Evolutionary conservation across 2,113 vertebrate species (phyloP).

Genomic region (Triplophysa tibetana): DNA sequence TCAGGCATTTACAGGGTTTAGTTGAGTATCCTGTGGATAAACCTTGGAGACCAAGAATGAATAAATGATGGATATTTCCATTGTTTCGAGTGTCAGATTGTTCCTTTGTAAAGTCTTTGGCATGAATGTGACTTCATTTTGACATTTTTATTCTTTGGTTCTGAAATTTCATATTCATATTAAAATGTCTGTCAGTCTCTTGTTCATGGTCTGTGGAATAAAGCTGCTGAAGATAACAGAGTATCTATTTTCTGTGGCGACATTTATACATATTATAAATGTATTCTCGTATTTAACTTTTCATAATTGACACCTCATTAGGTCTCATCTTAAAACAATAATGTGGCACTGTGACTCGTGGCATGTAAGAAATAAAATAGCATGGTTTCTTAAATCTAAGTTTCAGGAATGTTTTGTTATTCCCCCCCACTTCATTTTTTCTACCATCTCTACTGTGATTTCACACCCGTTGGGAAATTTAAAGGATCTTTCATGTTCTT

Average conservation of each 20-base stretch:
- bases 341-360: too few relatives aligned
- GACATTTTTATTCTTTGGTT: background rate
- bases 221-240: background rate
- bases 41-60: slow-evolving; percentile 16
- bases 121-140: background rate
- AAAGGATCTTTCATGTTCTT: background rate
- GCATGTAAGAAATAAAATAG: too few relatives aligned
- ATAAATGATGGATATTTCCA: slow-evolving; percentile 17
- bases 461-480: background rate
- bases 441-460: background rate
- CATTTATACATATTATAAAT: too few relatives aligned
- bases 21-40: background rate
- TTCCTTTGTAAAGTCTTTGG: background rate
- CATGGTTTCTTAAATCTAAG: too few relatives aligned
- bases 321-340: too few relatives aligned
- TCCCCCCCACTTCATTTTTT: background rate
- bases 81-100: background rate
- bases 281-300: too few relatives aligned
- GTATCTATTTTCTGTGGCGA: too few relatives aligned
- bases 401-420: too few relatives aligned
- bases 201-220: background rate
- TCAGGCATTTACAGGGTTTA: background rate
- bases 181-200: background rate
- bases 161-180: background rate
- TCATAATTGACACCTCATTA: too few relatives aligned